Base-by-base conservation (phyloP, 53 echinoderm and acorn worm species). In the Echinarachnius parma region DNA sequence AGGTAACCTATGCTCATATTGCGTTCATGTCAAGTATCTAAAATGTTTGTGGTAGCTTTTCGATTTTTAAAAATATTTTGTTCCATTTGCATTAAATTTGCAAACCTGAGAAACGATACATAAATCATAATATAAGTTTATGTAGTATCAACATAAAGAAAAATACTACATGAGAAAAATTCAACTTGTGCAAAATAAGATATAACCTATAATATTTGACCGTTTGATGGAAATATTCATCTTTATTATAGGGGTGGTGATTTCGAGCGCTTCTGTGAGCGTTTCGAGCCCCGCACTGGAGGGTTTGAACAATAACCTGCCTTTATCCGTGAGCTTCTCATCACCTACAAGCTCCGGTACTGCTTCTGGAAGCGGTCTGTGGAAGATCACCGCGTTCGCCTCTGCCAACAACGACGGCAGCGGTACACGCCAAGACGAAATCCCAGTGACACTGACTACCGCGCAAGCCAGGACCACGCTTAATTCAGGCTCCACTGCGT, bases 351-450 rank as follows among this genome's bases (percentile, higher is more conserved):
- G 22, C 10, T 68, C 66, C 10, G 89, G 83, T 5, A 76, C 75
- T 24, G 84, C 80, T 25, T 33, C 59, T 4, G 89, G 89, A 9
- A 46, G 8, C 30, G 76, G 77, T 19, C 81, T 89, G 11, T 89
- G 89, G 89, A 21, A 62, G 23, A 34, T 84, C 5, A 80, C 80
- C 5, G 45, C 77, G 19, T 89, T 80, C 71, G 69, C 80, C 30
- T 76, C 69, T 28, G 45, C 70, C 56, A 59, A 69, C 35, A 34
- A 69, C 4, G 72, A 84, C 22, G 84, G 81, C 10, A 70, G 86
- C 15, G 42, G 45, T 23, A 0, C 16, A 14, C 53, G 69, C 4
- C 52, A 29, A 9, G 69, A 52, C 5, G 36, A 53, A 23, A 28
- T 31, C 2, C 4, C 33, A 15, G 25, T 69, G 23, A 33, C 31